Percentiles rank a stretch among this genome's conserved stretches.
These are phyloP conservation scores for Zootoca vivipara DNA, from an alignment of 2,113 vertebrate genomes.

Conservation along the genomic window DNA sequence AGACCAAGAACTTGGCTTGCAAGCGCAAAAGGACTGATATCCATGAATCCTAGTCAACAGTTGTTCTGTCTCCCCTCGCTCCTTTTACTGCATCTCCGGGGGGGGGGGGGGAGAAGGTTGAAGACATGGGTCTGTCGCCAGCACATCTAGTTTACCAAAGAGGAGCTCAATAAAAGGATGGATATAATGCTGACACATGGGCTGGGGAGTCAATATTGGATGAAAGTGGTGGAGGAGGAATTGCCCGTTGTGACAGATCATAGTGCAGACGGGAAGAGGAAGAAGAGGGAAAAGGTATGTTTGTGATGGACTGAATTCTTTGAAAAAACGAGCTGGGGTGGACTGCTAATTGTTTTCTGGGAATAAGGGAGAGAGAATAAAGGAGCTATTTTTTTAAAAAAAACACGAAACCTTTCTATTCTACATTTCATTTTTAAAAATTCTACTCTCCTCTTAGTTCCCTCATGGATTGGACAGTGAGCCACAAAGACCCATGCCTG, in stretches of 20 bases:
- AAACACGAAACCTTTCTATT: background rate
- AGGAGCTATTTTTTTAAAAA: background rate
- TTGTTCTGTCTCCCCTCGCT: background rate
- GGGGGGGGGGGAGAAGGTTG: too few relatives aligned
- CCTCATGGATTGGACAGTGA: background rate
- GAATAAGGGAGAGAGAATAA: background rate
- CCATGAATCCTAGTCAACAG: background rate
- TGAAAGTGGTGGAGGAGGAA: background rate
- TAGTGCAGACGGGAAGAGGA: background rate
- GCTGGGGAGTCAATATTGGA: background rate
- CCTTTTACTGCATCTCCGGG: background rate
- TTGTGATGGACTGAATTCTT: background rate
- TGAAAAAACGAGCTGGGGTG: background rate
- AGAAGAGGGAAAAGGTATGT: background rate
- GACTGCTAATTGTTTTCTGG: background rate
- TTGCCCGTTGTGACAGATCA: background rate
- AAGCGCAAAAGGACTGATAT: background rate
- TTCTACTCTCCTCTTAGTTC: constrained; percentile 1
- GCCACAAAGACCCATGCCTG: background rate
- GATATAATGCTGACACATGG: background rate
- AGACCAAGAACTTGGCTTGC: background rate
- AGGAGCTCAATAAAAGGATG: background rate
- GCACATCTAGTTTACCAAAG: background rate
- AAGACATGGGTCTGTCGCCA: background rate
- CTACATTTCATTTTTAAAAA: background rate